These are phyloP conservation scores for Drosophila kanapiae DNA, from an alignment of 1,140 invertebrate genomes.

Conservation along the genomic window DNA sequence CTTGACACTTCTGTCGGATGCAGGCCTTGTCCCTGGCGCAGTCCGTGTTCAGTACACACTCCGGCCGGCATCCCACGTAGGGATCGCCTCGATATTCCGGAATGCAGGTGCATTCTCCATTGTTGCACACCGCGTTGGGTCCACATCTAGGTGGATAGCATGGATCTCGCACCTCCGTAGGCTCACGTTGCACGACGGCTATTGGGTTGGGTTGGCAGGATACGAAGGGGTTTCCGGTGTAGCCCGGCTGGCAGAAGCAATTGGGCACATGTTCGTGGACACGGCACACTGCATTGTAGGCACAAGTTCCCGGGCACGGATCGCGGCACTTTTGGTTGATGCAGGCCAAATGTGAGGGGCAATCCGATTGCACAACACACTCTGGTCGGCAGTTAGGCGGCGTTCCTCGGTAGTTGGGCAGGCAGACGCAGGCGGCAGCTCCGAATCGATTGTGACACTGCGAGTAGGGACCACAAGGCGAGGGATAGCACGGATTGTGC, in stretches of 20 bases:
- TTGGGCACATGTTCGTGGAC: constrained; percentile 91
- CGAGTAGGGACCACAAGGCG: constrained; percentile 90
- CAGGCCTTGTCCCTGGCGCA: constrained; percentile 90
- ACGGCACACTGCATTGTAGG: constrained; percentile 90
- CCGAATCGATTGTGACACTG: constrained; percentile 88
- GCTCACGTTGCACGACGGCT: constrained; percentile 89
- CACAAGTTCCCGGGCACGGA: constrained; percentile 92
- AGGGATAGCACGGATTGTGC: constrained; percentile 88
- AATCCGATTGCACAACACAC: constrained; percentile 89
- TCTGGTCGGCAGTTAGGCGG: constrained; percentile 91
- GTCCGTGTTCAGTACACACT: constrained; percentile 91
- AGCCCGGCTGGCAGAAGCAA: constrained; percentile 90
- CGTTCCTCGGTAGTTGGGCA: constrained; percentile 88
- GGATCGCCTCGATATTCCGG: constrained; percentile 91
- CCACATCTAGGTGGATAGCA: constrained; percentile 89
- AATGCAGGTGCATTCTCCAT: constrained; percentile 86
- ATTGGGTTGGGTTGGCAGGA: constrained; percentile 85
- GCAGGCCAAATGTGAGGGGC: constrained; percentile 90
- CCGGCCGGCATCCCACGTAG: constrained; percentile 89
- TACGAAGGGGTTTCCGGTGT: constrained; percentile 88
- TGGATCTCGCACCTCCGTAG: constrained; percentile 88
- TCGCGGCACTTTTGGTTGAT: constrained; percentile 93
- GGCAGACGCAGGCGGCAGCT: constrained; percentile 88
- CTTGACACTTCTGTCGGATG: constrained; percentile 89
- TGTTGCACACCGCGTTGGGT: constrained; percentile 90